These are phyloP conservation scores for Pardalotus punctatus DNA, from an alignment of 2,113 vertebrate genomes.

Conservation along the genomic window DNA sequence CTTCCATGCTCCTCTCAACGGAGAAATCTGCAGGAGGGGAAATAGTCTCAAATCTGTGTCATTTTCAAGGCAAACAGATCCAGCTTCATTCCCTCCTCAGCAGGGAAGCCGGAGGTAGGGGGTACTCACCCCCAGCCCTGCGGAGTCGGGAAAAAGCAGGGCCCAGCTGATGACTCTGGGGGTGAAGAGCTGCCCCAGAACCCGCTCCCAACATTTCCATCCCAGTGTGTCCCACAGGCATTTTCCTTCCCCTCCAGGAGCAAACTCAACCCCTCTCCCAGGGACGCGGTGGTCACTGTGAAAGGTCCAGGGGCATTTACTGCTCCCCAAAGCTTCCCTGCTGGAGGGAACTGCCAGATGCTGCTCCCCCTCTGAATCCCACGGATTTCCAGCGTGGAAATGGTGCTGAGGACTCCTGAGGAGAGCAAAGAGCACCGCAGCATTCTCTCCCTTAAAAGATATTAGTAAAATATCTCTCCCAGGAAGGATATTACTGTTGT, in stretches of 20 bases:
- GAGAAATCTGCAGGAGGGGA: conserved; percentile 55
- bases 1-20: conserved; percentile 9
- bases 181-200: neutral
- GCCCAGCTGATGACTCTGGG: neutral
- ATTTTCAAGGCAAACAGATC: conserved; percentile 40
- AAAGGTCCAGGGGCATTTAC: neutral
- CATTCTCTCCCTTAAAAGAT: neutral
- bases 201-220: accelerated
- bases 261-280: neutral
- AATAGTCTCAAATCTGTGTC: conserved; percentile 60
- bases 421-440: neutral
- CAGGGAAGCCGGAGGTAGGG: neutral
- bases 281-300: neutral
- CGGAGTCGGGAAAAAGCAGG: neutral
- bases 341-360: accelerated
- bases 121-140: neutral
- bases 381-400: neutral
- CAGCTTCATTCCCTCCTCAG: conserved; percentile 22
- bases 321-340: neutral
- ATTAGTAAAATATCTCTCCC: neutral
- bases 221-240: accelerated
- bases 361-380: neutral
- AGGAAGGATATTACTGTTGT: neutral
- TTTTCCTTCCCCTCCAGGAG: neutral
- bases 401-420: neutral